Evolutionary conservation across 2,888 invertebrate genomes (phyloP).

Genomic region (Tenthredo scrophulariae): DNA sequence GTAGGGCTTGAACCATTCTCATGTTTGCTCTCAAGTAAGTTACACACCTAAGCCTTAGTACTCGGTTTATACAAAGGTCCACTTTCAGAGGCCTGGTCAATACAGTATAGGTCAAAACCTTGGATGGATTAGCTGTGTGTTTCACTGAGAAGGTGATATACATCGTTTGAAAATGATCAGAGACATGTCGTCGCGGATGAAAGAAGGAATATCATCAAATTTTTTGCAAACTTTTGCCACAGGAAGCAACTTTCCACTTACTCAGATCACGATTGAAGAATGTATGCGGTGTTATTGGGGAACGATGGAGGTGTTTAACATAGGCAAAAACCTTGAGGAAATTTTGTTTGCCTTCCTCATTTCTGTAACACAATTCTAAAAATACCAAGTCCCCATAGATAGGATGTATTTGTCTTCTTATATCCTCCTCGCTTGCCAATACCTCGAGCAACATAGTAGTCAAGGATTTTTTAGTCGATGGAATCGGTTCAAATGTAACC

Average conservation of each 20-base stretch:
- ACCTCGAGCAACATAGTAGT: slow-evolving; percentile 67
- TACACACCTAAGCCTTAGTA: slow-evolving; percentile 71
- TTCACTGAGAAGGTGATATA: slow-evolving; percentile 3
- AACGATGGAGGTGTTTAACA: slow-evolving; percentile 61
- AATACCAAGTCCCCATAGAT: slow-evolving; percentile 70
- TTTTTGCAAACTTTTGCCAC: not conserved
- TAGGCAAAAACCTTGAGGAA: slow-evolving; percentile 70
- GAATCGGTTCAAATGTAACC: slow-evolving; percentile 53
- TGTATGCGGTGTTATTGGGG: slow-evolving; percentile 61
- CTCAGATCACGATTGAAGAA: slow-evolving; percentile 66
- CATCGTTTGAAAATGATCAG: not conserved
- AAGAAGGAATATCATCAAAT: not conserved
- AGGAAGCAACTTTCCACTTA: slow-evolving; percentile 52
- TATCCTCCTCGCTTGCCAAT: slow-evolving; percentile 64
- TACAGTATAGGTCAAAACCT: slow-evolving; percentile 68
- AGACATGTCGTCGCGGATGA: not conserved
- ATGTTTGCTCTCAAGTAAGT: slow-evolving; percentile 79
- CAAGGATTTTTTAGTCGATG: slow-evolving; percentile 56
- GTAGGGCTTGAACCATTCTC: slow-evolving; percentile 83
- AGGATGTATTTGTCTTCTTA: slow-evolving; percentile 63
- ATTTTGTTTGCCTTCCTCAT: slow-evolving; percentile 50
- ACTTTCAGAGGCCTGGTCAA: slow-evolving; percentile 66
- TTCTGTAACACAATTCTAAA: slow-evolving; percentile 64
- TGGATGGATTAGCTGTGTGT: slow-evolving; percentile 62
- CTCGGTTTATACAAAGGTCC: slow-evolving; percentile 62